A percentile compares a stretch with the other conserved stretches of the same genome.
Evolutionary conservation across 2,888 invertebrate species (phyloP).

Genomic region (Leucophenga maculata): DNA sequence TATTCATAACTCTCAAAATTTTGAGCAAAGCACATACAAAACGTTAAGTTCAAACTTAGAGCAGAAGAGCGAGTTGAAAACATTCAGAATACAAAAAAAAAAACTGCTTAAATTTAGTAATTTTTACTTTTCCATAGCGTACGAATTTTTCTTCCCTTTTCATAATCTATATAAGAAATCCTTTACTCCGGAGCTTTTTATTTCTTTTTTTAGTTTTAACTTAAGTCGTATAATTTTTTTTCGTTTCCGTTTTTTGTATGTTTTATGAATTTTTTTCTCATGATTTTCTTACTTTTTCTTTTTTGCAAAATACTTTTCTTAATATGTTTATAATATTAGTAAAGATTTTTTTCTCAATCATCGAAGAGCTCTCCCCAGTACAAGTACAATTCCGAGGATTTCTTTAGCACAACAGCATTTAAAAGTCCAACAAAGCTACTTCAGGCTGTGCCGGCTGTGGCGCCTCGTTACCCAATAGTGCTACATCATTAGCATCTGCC

Average conservation of each 20-base stretch:
- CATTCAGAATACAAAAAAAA: neutral
- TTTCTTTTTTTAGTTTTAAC: neutral
- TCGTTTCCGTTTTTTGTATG: slow-evolving; percentile 5
- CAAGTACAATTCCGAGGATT: neutral
- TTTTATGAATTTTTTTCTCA: neutral
- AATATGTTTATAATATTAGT: slow-evolving; percentile 64
- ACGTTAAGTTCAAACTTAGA: neutral
- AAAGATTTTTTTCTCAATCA: slow-evolving; percentile 48
- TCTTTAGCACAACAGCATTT: slow-evolving; percentile 25
- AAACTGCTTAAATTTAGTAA: slow-evolving; percentile 5
- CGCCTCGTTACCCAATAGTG: slow-evolving; percentile 38
- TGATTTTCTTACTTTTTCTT: slow-evolving; percentile 17
- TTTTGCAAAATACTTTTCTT: slow-evolving; percentile 50
- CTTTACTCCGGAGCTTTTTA: slow-evolving; percentile 3
- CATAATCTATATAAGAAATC: slow-evolving; percentile 32
- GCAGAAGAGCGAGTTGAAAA: neutral
- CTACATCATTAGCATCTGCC: slow-evolving; percentile 35
- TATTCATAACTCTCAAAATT: neutral
- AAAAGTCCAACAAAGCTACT: slow-evolving; percentile 48
- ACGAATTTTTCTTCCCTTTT: neutral
- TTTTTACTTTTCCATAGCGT: neutral
- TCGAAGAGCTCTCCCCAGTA: neutral
- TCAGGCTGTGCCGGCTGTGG: slow-evolving; percentile 34
- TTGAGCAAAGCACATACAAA: neutral
- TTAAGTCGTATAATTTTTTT: slow-evolving; percentile 16